Evolutionary conservation across 2,797 vertebrate genomes (phyloP).

Genomic region (Pangasius larnaudii): DNA sequence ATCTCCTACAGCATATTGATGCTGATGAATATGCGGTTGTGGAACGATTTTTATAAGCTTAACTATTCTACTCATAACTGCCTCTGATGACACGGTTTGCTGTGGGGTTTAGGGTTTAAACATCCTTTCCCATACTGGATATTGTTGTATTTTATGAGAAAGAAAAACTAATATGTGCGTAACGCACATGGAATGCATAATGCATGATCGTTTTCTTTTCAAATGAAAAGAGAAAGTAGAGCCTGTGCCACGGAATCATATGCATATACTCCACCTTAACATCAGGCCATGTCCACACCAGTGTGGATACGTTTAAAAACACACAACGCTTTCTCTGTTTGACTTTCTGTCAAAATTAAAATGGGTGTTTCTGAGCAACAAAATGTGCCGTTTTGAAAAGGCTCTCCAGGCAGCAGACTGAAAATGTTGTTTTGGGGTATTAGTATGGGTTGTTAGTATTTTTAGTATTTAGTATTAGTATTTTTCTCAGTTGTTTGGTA

Average conservation of each 20-base stretch:
- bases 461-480: neutral
- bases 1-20: conserved; percentile 31
- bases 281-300: neutral
- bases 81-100: neutral
- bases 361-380: neutral
- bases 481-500: neutral
- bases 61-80: conserved; percentile 10
- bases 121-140: conserved; percentile 7
- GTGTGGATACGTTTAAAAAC: neutral
- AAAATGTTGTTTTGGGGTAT: neutral
- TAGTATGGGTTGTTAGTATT: neutral
- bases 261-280: neutral
- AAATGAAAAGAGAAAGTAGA: neutral
- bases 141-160: conserved; percentile 23
- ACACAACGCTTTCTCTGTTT: neutral
- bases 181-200: neutral
- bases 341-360: neutral
- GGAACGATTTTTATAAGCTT: conserved; percentile 18
- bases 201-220: neutral
- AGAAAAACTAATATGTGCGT: conserved; percentile 26
- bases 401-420: neutral
- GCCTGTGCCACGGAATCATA: neutral
- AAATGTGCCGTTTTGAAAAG: neutral
- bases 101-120: conserved; percentile 12
- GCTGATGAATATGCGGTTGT: conserved; percentile 45